Evolutionary conservation across 2,888 invertebrate genomes (phyloP), one percentile per base, ranked within the genome.

Genomic region (Agonopterix arenella): DNA sequence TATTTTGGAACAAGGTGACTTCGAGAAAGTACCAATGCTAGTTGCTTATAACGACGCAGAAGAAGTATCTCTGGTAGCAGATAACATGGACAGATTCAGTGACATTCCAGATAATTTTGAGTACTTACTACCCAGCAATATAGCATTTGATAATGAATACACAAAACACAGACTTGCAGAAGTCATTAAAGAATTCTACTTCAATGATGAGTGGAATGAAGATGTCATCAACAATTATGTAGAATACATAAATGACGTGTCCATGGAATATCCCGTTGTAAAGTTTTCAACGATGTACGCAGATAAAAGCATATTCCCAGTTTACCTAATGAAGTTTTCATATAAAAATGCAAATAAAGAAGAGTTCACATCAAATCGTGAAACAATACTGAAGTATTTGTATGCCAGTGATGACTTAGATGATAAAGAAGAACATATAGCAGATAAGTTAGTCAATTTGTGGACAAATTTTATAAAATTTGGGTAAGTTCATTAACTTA

Each of bases 161-260:
- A 58, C 61, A 0, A 75, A 63, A 52, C 45, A 63, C 1, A 75
- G 62, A 56, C 57, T 88, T 8, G 75, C 69, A 1, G 65, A 70
- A 45, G 54, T 79, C n/a, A 71, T 82, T 0, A 82, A 77, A 55
- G 68, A 76, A 2, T 79, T 77, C 58, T 89, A 88, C 53, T 79
- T 86, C 54, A 67, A 67, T 1, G 58, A 62, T 1, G 58, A 62
- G 10, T 59, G 64, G 8, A 54, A 58, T 8, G 54, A 59, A 2
- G 59, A 64, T 16, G 16, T 60, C 0, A 43, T 62, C 0, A 60
- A 73, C 44, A 73, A 62, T 11, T 84, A 76, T 42, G 59, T 69
- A 1, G 69, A 76, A 49, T 85, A 81, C 49, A 64, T 80, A 0
- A 76, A 80, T 56, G 86, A 88, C 53, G 59, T 84, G 16, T 66